Percentiles rank a stretch among this genome's conserved stretches.
phyloP scores from a whole-genome alignment of 2,113 vertebrate species.

The Oncorhynchus tshawytscha region DNA sequence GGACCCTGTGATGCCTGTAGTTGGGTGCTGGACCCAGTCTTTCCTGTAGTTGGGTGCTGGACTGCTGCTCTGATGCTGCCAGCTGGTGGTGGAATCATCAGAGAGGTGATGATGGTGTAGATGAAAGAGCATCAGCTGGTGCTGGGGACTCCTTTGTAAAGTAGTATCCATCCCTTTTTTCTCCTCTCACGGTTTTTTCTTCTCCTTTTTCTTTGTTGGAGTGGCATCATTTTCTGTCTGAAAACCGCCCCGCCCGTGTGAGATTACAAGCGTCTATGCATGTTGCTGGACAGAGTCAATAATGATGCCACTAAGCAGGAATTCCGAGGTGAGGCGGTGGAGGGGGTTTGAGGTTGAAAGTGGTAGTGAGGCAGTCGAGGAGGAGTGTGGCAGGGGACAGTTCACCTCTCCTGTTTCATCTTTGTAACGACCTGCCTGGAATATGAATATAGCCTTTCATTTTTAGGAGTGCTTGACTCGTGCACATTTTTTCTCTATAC shows the following conservation, averaged over 20 bases:
- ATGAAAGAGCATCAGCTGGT: conserved; percentile 56
- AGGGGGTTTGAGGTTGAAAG: neutral
- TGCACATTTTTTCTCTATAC: conserved; percentile 17
- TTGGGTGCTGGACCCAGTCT: too few relatives aligned
- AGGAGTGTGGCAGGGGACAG: conserved; percentile 41
- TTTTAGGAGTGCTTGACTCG: conserved; percentile 30
- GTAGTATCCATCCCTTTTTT: conserved; percentile 44
- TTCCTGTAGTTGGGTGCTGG: too few relatives aligned
- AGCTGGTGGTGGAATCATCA: too few relatives aligned
- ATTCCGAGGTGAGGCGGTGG: conserved; percentile 50
- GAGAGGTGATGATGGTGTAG: conserved; percentile 45
- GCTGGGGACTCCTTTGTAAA: conserved; percentile 31
- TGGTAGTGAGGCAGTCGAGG: neutral
- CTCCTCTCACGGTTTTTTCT: conserved; percentile 25
- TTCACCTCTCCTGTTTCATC: conserved; percentile 50
- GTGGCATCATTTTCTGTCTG: conserved; percentile 38
- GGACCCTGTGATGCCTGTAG: too few relatives aligned
- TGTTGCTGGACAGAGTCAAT: conserved; percentile 68
- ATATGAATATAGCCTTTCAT: conserved; percentile 65
- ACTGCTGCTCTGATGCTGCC: too few relatives aligned
- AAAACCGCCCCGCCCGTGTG: conserved; percentile 44
- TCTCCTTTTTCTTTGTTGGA: conserved; percentile 11
- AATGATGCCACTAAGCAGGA: conserved; percentile 77
- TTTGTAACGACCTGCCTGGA: conserved; percentile 42
- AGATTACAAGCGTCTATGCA: conserved; percentile 71